Conservation (phyloP, 2,113 vertebrate genomes). For the Anarrhichthys ocellatus region DNA sequence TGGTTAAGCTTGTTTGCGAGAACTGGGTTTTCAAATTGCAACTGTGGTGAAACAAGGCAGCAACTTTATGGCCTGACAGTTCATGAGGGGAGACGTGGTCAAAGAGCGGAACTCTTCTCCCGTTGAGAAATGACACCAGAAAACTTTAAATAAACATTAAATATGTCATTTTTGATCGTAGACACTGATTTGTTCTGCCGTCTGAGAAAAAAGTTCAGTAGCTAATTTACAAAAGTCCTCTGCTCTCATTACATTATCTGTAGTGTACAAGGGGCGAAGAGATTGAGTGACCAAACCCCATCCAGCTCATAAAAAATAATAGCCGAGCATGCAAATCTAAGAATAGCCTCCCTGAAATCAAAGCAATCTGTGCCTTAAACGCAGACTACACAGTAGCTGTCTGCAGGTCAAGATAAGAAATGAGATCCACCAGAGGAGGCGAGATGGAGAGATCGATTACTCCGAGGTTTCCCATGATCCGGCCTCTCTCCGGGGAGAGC, state of each 20-base stretch:
- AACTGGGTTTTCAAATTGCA: conserved; percentile 48
- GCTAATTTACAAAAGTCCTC: not conserved
- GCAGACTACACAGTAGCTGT: conserved; percentile 29
- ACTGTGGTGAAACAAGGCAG: conserved; percentile 41
- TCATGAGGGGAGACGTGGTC: conserved; percentile 9
- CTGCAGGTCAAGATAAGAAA: conserved; percentile 60
- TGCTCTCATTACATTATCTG: not conserved
- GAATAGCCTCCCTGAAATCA: conserved; percentile 34
- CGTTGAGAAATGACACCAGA: conserved; percentile 7
- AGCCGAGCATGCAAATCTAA: not conserved
- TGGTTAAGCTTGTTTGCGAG: conserved; percentile 38
- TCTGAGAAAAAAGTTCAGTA: not conserved
- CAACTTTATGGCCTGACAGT: conserved; percentile 35
- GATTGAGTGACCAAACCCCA: not conserved
- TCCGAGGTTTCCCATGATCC: conserved; percentile 79
- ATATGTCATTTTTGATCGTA: not conserved
- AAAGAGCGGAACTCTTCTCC: not conserved
- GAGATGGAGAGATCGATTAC: conserved; percentile 77
- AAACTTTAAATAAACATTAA: conserved; percentile 16
- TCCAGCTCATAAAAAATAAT: not conserved
- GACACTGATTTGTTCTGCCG: not conserved
- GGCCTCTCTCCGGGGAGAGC: conserved; percentile 73
- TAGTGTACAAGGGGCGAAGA: not conserved
- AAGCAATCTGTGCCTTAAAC: conserved; percentile 56
- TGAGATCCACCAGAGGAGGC: conserved; percentile 59